Percentiles rank a stretch among this genome's conserved stretches.
Conservation (phyloP, 2,888 invertebrate species). For the Acronicta leporina region DNA sequence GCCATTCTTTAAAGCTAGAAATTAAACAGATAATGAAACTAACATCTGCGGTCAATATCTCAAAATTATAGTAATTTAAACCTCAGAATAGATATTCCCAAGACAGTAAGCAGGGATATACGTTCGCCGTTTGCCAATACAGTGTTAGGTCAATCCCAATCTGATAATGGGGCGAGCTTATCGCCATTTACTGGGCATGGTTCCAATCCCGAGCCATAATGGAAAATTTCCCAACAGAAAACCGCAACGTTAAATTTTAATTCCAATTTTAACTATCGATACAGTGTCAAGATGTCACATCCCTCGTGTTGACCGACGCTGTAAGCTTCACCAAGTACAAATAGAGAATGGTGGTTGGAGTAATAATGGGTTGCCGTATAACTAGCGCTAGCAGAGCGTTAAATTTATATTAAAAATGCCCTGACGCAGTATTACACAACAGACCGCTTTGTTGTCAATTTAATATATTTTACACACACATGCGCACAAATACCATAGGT, state of each 20-base stretch:
- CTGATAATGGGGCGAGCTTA: conserved; percentile 51
- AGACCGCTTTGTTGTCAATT: conserved; percentile 37
- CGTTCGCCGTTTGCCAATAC: conserved; percentile 43
- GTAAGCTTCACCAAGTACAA: conserved; percentile 78
- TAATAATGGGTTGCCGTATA: conserved; percentile 74
- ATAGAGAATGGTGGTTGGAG: conserved; percentile 80
- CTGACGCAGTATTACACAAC: conserved; percentile 36
- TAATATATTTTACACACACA: conserved; percentile 21
- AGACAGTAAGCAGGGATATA: conserved; percentile 29
- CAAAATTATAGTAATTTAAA: not conserved
- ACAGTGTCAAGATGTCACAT: conserved; percentile 53
- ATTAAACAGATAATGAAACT: too few species aligned
- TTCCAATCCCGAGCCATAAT: conserved; percentile 43
- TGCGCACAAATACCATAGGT: conserved; percentile 6
- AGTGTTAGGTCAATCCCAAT: conserved; percentile 48
- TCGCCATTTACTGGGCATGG: conserved; percentile 44
- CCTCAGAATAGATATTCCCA: conserved; percentile 14
- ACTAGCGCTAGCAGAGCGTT: conserved; percentile 70
- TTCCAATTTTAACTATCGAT: conserved; percentile 54
- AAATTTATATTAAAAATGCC: conserved; percentile 81
- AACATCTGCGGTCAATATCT: not conserved
- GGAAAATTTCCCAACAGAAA: conserved; percentile 47
- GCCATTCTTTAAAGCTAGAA: too few species aligned
- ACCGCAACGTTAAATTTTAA: conserved; percentile 51
- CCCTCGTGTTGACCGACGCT: conserved; percentile 66